Conservation (phyloP, 2,888 invertebrate species). For the Pseudococcus viburni region DNA sequence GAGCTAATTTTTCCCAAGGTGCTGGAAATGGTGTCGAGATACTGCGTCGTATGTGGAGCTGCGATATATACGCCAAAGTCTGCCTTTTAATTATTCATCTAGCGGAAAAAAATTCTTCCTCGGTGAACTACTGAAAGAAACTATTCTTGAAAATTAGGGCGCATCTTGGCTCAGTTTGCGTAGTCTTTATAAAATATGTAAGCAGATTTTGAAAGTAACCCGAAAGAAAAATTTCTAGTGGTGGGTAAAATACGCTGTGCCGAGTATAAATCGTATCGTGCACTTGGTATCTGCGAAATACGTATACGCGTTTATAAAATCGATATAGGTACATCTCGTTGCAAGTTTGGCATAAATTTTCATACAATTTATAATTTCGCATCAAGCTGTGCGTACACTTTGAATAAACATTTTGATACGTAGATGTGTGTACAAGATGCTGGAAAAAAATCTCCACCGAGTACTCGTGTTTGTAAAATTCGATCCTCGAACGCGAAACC, state of each 20-base stretch:
- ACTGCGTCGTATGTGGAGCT: background rate
- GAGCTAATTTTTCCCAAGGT: background rate
- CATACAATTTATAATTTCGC: background rate
- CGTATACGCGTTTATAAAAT: constrained; percentile 6
- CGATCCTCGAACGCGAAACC: background rate
- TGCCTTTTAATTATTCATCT: constrained; percentile 58
- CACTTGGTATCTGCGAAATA: background rate
- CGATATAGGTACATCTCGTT: background rate
- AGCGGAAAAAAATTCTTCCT: background rate
- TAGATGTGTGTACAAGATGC: background rate
- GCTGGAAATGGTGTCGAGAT: background rate
- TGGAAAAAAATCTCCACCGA: background rate
- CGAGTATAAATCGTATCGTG: background rate
- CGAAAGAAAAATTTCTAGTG: constrained; percentile 57
- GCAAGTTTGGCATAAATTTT: background rate
- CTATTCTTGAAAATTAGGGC: constrained; percentile 59
- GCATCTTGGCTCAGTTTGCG: constrained; percentile 64
- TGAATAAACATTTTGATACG: background rate
- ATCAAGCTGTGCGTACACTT: background rate
- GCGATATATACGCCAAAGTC: background rate
- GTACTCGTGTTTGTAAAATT: background rate
- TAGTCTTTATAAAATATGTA: constrained; percentile 48
- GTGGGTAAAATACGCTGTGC: background rate
- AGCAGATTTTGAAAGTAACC: constrained; percentile 39
- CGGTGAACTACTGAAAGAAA: background rate